Conservation (phyloP, 2,797 vertebrate species). For the Pogoniulus pusillus region DNA sequence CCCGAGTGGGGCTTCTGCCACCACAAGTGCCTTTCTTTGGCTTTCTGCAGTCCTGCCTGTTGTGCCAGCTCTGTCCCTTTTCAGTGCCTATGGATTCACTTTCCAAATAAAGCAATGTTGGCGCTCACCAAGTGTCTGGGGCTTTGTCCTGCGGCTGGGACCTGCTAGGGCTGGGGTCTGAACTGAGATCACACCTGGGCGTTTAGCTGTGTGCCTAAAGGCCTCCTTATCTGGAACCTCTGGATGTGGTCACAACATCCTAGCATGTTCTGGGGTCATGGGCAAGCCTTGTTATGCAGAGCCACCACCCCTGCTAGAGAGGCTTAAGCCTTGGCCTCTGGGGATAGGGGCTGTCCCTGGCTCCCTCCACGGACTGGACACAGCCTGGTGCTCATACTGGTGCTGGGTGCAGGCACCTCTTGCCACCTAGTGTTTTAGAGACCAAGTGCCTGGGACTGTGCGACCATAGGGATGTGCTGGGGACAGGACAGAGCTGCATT, state of each 20-base stretch:
- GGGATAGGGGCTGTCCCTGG: neutral
- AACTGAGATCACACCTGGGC: neutral
- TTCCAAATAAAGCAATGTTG: slow-evolving; percentile 44
- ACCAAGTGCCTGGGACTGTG: neutral
- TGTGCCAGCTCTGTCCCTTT: neutral
- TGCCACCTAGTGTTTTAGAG: rapidly evolving
- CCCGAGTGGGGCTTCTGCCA: neutral
- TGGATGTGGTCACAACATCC: rapidly evolving
- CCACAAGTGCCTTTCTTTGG: slow-evolving; percentile 1
- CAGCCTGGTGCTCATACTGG: neutral
- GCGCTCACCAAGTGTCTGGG: neutral
- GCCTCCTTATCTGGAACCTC: neutral
- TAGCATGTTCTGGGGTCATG: neutral
- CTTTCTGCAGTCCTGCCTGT: neutral
- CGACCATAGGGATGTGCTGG: too few relatives aligned
- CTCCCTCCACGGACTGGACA: neutral
- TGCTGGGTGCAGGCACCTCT: neutral
- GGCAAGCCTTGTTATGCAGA: neutral
- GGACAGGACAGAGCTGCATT: neutral
- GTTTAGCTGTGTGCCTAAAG: neutral
- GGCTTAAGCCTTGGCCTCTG: neutral
- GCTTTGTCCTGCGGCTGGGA: neutral
- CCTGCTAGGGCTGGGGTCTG: neutral
- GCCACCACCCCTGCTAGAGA: neutral
- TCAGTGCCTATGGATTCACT: neutral